Base-by-base conservation (phyloP, 2,888 invertebrate genomes). In the Tridacna crocea region DNA sequence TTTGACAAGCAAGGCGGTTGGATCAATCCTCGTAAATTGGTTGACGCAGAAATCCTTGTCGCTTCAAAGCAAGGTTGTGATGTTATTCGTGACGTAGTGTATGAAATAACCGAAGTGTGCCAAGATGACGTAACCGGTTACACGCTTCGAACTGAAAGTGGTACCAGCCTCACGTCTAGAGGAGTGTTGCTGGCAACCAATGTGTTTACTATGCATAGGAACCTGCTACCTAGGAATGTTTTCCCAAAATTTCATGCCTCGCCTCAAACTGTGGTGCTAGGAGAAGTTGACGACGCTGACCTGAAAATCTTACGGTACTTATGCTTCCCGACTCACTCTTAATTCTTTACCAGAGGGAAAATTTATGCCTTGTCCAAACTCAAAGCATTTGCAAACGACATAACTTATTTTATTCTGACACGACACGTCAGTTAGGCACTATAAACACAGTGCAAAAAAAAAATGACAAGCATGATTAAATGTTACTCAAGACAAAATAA, bases 141-240 rank as follows among this genome's bases (percentile, higher is more conserved):
- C 22, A 65, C 66, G 51, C 68, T 88, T 6, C 13, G 66, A 19
- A 88, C 87, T 24, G 86, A 82, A 12, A 46, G 63, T 4, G 85
- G 84, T 0, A 63, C 26, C 12, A 72, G 13, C 19, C 65, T 82
- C 17, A 26, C 46, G 19, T 68, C 85, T 0, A 76, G 60, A n/a
- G 80, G 79, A 58, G 86, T 87, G 24, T 61, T 88, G 12, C 66
- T 88, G 17, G 82, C 88, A 10, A 87, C 88, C 10, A 85, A 85
- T 58, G 80, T 84, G 17, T 88, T 85, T 55, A 88, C 85, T 2
- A 73, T 60, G 1, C 82, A 78, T 26, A 77, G 82, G 22, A 60
- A 82, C 19, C 75, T 86, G 13, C 70, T 86, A 19, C 72, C 72
- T 6, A 27, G 26, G 3, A 60, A 27, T 11, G 15, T 63, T 10